phyloP scores from a whole-genome alignment of 2,113 vertebrate genomes.

The Callipepla californica region DNA sequence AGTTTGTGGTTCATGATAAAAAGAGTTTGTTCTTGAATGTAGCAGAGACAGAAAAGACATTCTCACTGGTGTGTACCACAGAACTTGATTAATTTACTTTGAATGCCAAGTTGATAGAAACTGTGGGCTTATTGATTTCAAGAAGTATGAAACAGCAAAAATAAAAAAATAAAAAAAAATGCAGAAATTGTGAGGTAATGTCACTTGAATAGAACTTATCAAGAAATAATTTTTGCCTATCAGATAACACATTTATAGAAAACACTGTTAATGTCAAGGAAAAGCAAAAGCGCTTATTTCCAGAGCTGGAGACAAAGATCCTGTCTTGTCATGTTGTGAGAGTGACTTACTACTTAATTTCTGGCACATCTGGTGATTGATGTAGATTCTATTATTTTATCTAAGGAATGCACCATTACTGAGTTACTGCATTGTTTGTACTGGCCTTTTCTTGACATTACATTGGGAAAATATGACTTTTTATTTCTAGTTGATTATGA shows the following conservation, averaged over 20 bases:
- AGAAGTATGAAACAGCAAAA: not conserved
- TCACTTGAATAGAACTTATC: not conserved
- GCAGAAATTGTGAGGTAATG: slow-evolving; percentile 2
- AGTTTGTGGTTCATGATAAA: not conserved
- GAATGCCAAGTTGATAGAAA: not conserved
- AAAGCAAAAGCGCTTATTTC: slow-evolving; percentile 24
- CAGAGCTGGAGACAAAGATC: not conserved
- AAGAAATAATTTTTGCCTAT: not conserved
- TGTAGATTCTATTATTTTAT: not conserved
- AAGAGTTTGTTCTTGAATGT: not conserved
- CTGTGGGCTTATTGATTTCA: not conserved
- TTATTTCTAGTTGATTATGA: not conserved
- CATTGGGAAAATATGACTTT: not conserved
- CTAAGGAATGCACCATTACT: not conserved
- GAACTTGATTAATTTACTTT: not conserved
- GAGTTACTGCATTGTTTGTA: not conserved
- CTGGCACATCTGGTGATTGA: not conserved
- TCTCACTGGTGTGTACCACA: not conserved
- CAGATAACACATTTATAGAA: not conserved
- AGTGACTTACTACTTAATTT: not conserved
- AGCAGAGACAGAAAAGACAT: not conserved
- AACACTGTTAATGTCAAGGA: not conserved
- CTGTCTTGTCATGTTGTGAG: not conserved
- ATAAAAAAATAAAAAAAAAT: not conserved
- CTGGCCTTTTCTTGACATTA: not conserved